Evolutionary conservation across 2,888 invertebrate species (phyloP), one percentile per base, ranked within the genome.

Genomic region (Scelioninae gen. 2): DNA sequence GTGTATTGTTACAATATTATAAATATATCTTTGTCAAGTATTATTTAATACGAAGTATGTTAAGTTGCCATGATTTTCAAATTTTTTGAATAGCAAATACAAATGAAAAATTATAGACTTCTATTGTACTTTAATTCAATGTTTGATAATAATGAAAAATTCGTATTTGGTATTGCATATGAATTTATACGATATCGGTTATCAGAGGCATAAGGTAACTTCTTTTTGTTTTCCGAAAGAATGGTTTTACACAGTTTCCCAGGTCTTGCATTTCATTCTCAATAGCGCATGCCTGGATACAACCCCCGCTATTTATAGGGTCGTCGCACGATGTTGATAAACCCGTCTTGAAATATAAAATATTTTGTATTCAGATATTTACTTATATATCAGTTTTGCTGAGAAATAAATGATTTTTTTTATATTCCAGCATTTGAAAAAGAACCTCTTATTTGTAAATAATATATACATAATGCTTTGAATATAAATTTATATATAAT

Each of bases 271-370:
- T 70, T 57, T 48, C 48, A 22, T 22, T 22, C 1, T 22, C 16
- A 63, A 61, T 11, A 33, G 69, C 71, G 71, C 64, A 71, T 71
- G 71, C 71, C 16, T 46, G 16, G 6, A 15, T 43, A 11, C 25
- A 64, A 52, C 45, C 64, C 58, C 64, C 31, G 58, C 61, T 70
- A 70, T 58, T 64, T 71, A 71, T 71, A 71, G 64, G 71, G 64
- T 52, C 71, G 71, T 64, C 64, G 45, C 71, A 58, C 50, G 63
- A 35, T 19, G 50, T 63, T 55, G 4, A 37, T 22, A 58, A 64
- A 64, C 71, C 71, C 71, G 58, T 71, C 52, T 28, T 50, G 19
- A 58, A 43, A 25, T 41, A 19, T 6, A n/a, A 33, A 64, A 35
- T 13, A 35, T 31, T 41, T 48, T 37, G 41, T 37, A 19, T 11